Evolutionary conservation across 2,888 invertebrate species (phyloP).

Genomic region (Andrena bicolor): DNA sequence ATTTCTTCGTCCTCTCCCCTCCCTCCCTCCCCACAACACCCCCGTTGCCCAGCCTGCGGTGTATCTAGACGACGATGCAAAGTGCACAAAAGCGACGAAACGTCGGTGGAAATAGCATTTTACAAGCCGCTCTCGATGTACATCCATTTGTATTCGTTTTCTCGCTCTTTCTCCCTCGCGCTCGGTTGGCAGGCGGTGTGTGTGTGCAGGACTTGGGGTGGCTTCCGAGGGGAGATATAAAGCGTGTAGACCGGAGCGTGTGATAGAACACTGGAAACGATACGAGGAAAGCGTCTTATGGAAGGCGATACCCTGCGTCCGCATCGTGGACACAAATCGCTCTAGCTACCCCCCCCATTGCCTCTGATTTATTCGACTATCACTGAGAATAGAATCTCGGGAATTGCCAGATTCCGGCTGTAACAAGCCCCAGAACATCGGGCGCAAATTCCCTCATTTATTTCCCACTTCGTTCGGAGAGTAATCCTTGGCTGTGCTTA

Average conservation of each 20-base stretch:
- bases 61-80: slow-evolving; percentile 50
- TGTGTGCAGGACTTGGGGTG: slow-evolving; percentile 3
- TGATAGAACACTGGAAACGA: slow-evolving; percentile 35
- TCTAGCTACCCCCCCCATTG: slow-evolving; percentile 2
- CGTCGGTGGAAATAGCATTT: slow-evolving; percentile 56
- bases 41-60: background rate
- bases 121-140: slow-evolving; percentile 52
- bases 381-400: background rate
- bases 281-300: slow-evolving; percentile 39
- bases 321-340: slow-evolving; percentile 37
- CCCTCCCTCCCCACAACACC: too few species aligned
- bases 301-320: slow-evolving; percentile 23
- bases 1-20: slow-evolving; percentile 49
- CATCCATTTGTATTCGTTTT: slow-evolving; percentile 52
- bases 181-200: background rate
- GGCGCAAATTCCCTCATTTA: background rate
- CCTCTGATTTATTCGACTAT: slow-evolving; percentile 40
- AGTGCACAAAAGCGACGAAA: slow-evolving; percentile 54
- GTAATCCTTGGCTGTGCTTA: background rate
- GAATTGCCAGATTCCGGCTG: slow-evolving; percentile 14
- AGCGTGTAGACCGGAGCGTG: background rate
- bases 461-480: background rate
- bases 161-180: background rate
- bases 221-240: slow-evolving; percentile 30
- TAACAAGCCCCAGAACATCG: slow-evolving; percentile 4